Evolutionary conservation across 2,113 vertebrate genomes (phyloP).

Genomic region (Calidris pygmaea): DNA sequence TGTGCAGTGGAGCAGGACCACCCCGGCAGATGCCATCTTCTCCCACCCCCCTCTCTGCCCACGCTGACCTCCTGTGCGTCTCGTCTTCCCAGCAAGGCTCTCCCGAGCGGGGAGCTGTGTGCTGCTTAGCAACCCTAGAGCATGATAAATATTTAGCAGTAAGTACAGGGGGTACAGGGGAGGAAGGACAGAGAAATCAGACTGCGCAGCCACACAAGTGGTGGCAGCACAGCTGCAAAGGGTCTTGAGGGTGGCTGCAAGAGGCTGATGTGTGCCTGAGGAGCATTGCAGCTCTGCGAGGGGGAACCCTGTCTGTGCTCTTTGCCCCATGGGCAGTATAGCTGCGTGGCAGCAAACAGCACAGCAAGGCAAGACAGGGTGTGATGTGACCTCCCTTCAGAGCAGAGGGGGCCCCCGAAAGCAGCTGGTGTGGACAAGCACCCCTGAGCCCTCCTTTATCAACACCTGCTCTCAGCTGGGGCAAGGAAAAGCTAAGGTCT

Average conservation of each 20-base stretch:
- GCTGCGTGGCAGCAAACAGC: background rate
- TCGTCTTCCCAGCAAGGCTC: rapidly evolving
- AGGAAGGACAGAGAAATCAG: background rate
- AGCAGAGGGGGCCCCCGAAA: background rate
- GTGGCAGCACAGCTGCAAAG: background rate
- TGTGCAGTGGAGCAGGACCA: background rate
- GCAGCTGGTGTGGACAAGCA: background rate
- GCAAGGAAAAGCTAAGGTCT: background rate
- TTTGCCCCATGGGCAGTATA: rapidly evolving
- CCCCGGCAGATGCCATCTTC: background rate
- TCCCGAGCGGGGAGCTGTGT: background rate
- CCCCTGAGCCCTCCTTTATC: background rate
- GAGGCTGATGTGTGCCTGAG: rapidly evolving
- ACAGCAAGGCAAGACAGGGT: background rate
- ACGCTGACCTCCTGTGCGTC: background rate
- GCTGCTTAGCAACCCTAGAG: slow-evolving; percentile 11
- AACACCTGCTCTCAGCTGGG: background rate
- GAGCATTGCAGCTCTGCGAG: rapidly evolving
- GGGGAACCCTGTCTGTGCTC: background rate
- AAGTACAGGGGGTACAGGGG: background rate
- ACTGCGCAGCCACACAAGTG: rapidly evolving
- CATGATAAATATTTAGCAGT: background rate
- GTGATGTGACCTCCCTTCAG: background rate
- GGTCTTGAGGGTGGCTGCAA: background rate
- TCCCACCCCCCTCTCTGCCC: background rate